Evolutionary conservation across 2,113 vertebrate genomes (phyloP), one percentile per base, ranked within the genome.

Genomic region (Rana temporaria): DNA sequence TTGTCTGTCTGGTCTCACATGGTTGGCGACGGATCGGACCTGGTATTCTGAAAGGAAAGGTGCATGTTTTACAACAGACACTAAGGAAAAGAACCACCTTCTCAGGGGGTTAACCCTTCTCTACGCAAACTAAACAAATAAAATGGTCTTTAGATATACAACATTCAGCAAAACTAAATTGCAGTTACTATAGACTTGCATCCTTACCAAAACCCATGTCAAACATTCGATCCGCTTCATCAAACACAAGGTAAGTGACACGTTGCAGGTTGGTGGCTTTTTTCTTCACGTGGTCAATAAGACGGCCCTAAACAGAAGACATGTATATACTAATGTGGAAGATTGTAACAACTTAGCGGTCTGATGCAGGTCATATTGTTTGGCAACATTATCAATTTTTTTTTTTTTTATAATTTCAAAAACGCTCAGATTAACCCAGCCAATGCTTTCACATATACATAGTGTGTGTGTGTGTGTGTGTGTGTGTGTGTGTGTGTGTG

Each of bases 211-310:
- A 99, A 1, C 98, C 98, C 98, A 99, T 99, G 80, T 99, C 98
- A 88, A 99, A 99, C 98, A 99, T 99, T 78, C 98, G 94, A 89
- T 99, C 98, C 16, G 98, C 98, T 92, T 99, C 98, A 89, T 99
- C 98, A 89, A 99, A 99, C 67, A 99, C 98, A 84, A 99, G 93
- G 90, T 99, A 99, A 72, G 97, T 94, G 75, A 99, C 98, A 89
- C 98, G 95, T 82, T 98, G 97, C 84, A 99, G 94, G 82, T 98
- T 97, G 0, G 98, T 99, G 57, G 98, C 97, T 92, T 99, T 99
- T 92, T 99, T 99, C 88, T 99, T 99, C 78, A 99, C 97, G 1
- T 99, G 98, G 90, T 99, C 98, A 86, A 99, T 99, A 85, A 99
- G 92, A 81, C 98, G 97, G 82, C 98, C 98, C 98, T 99, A 72